Evolutionary conservation across 1,140 invertebrate genomes (phyloP).

Genomic region (Melipona quadrifasciata): DNA sequence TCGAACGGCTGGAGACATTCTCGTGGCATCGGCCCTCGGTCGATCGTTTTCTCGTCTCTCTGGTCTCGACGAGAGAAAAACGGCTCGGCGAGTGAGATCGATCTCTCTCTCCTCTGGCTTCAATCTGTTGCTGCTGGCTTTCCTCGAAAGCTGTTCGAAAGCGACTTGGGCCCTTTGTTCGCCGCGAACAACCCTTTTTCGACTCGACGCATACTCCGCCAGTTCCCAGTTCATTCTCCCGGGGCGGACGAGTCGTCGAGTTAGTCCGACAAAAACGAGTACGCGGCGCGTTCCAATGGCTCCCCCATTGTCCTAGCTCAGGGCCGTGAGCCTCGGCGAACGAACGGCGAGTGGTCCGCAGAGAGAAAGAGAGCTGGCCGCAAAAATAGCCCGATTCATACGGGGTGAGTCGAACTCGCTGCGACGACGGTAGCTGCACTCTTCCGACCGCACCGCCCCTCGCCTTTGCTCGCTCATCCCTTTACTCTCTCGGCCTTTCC

Average conservation of each 20-base stretch:
- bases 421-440: background rate
- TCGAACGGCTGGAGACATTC: too few relatives aligned
- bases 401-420: background rate
- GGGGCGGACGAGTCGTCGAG: background rate
- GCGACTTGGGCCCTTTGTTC: background rate
- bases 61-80: background rate
- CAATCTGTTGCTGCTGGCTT: background rate
- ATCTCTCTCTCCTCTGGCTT: background rate
- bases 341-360: background rate
- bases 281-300: background rate
- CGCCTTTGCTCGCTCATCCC: background rate
- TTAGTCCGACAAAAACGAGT: background rate
- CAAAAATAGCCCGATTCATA: slow-evolving; percentile 13
- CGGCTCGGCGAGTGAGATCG: background rate
- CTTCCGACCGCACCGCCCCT: background rate
- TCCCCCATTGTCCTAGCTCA: slow-evolving; percentile 10
- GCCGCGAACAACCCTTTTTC: background rate
- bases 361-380: background rate
- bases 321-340: background rate
- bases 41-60: background rate
- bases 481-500: slow-evolving; percentile 28
- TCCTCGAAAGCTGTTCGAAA: background rate
- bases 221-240: slow-evolving; percentile 1
- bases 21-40: background rate
- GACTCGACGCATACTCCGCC: background rate